These are phyloP conservation scores for Heliconius hortense DNA, from an alignment of 2,888 invertebrate species.

Conservation along the genomic window DNA sequence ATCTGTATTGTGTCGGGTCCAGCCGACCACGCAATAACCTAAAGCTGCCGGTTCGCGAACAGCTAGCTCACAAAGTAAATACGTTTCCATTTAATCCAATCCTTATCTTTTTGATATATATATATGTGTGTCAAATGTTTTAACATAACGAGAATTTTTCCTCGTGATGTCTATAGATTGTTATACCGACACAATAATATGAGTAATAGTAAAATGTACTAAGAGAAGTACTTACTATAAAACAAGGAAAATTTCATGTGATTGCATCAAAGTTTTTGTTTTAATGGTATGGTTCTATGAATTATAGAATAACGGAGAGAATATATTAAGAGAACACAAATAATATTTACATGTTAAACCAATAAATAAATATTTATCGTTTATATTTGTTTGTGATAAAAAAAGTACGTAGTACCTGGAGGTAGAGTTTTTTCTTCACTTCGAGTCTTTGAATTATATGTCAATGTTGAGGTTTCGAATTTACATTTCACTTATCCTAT, in stretches of 20 bases:
- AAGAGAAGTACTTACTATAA: neutral
- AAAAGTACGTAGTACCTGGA: no score
- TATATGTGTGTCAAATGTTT: conserved; percentile 10
- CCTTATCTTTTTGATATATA: conserved; percentile 15
- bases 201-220: neutral
- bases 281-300: neutral
- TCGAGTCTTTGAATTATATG: neutral
- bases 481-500: conserved; percentile 24
- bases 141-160: conserved; percentile 1
- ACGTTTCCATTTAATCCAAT: conserved; percentile 39
- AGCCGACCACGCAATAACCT: conserved; percentile 56
- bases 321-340: neutral
- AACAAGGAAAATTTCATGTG: neutral
- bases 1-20: conserved; percentile 63
- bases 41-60: conserved; percentile 42
- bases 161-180: neutral
- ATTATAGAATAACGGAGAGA: neutral
- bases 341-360: neutral
- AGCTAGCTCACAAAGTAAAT: conserved; percentile 44
- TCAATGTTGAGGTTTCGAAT: conserved; percentile 1
- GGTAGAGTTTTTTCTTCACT: neutral
- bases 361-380: neutral
- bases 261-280: neutral
- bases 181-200: neutral
- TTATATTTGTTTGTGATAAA: no score